A percentile compares a stretch with the other conserved stretches of the same genome.
phyloP scores from a whole-genome alignment of 1,140 invertebrate species.

The Magallana ariakensis region DNA sequence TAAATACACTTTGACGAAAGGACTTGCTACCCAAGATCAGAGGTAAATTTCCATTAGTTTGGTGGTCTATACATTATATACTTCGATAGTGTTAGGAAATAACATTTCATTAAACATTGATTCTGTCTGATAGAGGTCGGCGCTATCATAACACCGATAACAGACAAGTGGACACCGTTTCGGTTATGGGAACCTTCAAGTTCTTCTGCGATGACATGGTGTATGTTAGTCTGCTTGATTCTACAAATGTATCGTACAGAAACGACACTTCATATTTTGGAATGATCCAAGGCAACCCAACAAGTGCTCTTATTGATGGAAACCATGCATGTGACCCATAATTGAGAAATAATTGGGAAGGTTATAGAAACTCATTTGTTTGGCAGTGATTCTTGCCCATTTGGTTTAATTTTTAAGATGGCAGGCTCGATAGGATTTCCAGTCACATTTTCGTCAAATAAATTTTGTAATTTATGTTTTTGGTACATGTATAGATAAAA shows the following conservation, averaged over 20 bases:
- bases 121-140: background rate
- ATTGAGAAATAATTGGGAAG: background rate
- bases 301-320: background rate
- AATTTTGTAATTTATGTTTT: too few relatives aligned
- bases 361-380: too few relatives aligned
- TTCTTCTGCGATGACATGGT: slow-evolving; percentile 18
- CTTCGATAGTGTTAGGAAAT: too few relatives aligned
- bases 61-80: too few relatives aligned
- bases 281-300: background rate
- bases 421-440: too few relatives aligned
- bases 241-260: background rate
- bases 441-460: too few relatives aligned
- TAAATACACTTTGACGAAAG: background rate
- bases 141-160: background rate
- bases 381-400: too few relatives aligned
- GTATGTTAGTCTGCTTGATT: background rate
- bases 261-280: background rate
- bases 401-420: too few relatives aligned
- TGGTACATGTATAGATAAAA: too few relatives aligned
- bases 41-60: background rate
- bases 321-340: background rate
- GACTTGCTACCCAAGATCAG: background rate
- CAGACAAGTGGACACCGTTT: background rate
- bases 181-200: background rate
- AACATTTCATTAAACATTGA: background rate